phyloP scores from a whole-genome alignment of 2,888 invertebrate species.

The Tenthredo livida region DNA sequence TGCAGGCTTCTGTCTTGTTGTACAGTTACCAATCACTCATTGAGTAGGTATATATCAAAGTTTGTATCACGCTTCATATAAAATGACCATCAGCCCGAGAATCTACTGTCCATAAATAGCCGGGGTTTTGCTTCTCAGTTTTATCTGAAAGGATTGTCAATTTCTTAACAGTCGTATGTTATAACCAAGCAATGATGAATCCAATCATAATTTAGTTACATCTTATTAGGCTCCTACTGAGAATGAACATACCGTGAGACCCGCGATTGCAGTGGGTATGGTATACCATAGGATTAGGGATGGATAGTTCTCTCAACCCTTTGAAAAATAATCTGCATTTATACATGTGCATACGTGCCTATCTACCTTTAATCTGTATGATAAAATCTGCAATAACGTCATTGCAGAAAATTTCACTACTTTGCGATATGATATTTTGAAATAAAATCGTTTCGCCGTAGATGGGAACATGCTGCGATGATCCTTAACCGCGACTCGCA shows the following conservation, averaged over 20 bases:
- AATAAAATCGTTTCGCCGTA: neutral
- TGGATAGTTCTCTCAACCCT: neutral
- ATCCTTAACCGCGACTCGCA: neutral
- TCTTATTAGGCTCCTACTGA: slow-evolving; percentile 77
- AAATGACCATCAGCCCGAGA: slow-evolving; percentile 68
- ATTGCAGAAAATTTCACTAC: neutral
- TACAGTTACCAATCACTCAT: slow-evolving; percentile 73
- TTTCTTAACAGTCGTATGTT: slow-evolving; percentile 69
- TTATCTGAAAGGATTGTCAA: slow-evolving; percentile 66
- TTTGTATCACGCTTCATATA: slow-evolving; percentile 74
- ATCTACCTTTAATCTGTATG: neutral
- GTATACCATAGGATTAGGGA: neutral
- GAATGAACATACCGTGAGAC: slow-evolving; percentile 74
- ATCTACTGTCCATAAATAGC: slow-evolving; percentile 70
- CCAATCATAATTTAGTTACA: slow-evolving; percentile 78
- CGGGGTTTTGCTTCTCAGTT: neutral
- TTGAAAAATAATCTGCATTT: neutral
- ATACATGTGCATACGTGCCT: neutral
- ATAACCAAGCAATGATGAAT: slow-evolving; percentile 75
- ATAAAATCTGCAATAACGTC: neutral
- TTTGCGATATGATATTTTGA: neutral
- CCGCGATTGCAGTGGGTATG: slow-evolving; percentile 61
- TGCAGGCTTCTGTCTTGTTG: slow-evolving; percentile 63
- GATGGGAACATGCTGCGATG: neutral
- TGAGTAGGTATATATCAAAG: slow-evolving; percentile 68